Evolutionary conservation across 2,888 invertebrate species (phyloP).

Genomic region (Athalia cordata): DNA sequence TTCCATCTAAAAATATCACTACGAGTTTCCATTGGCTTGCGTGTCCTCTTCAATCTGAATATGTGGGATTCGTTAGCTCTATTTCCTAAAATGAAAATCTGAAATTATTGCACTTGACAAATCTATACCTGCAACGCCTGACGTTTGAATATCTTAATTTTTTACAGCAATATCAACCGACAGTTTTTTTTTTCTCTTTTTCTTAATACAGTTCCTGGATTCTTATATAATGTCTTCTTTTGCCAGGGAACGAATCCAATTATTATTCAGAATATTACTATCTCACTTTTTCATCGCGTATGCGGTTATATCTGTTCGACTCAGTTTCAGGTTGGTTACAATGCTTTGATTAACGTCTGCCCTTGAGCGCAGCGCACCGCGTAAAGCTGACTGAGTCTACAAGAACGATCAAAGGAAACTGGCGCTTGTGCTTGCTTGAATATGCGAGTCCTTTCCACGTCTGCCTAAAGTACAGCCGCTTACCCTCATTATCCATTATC

Average conservation of each 20-base stretch:
- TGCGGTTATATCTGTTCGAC: slow-evolving; percentile 25
- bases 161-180: background rate
- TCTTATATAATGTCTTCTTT: too few species aligned
- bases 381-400: slow-evolving; percentile 32
- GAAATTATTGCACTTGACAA: too few species aligned
- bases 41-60: too few species aligned
- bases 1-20: too few species aligned
- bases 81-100: too few species aligned
- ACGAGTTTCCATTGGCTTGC: too few species aligned
- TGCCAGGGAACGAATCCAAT: slow-evolving; percentile 2
- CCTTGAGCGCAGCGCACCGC: slow-evolving; percentile 51
- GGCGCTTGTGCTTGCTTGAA: slow-evolving; percentile 48
- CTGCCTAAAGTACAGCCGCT: slow-evolving; percentile 60
- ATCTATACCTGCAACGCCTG: background rate
- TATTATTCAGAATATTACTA: background rate
- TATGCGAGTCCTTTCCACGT: slow-evolving; percentile 53
- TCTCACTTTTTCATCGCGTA: background rate
- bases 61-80: too few species aligned
- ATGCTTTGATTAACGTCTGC: slow-evolving; percentile 52
- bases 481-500: slow-evolving; percentile 69
- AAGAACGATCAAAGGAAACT: slow-evolving; percentile 58
- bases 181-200: too few species aligned
- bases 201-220: too few species aligned
- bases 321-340: slow-evolving; percentile 30
- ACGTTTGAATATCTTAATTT: background rate